Evolutionary conservation across 2,888 invertebrate species (phyloP).

Genomic region (Marasmarcha lunaedactyla): DNA sequence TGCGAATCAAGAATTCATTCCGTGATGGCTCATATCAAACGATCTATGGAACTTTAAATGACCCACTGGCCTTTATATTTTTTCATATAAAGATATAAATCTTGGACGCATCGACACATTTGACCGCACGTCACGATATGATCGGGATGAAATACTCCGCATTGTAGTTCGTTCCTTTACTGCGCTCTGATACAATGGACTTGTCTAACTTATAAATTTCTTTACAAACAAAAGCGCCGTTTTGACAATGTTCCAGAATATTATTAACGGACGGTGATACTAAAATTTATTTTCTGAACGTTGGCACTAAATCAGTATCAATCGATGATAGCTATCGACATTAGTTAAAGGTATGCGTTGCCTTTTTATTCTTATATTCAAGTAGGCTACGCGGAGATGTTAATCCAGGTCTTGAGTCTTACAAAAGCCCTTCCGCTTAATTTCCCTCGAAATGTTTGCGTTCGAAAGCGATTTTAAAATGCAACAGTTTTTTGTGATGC

Average conservation of each 20-base stretch:
- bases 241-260: slow-evolving; percentile 55
- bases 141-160: slow-evolving; percentile 51
- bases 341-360: not conserved
- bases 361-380: not conserved
- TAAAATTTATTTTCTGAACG: slow-evolving; percentile 52
- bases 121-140: slow-evolving; percentile 63
- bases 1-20: no score
- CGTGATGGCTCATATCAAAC: no score
- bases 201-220: slow-evolving; percentile 65
- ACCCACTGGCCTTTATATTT: slow-evolving; percentile 26
- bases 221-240: slow-evolving; percentile 64
- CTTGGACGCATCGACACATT: slow-evolving; percentile 62
- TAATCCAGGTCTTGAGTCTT: not conserved
- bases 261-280: slow-evolving; percentile 41
- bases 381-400: not conserved
- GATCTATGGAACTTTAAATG: slow-evolving; percentile 12
- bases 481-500: slow-evolving; percentile 56
- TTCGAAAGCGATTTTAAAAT: slow-evolving; percentile 65
- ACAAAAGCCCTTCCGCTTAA: slow-evolving; percentile 38
- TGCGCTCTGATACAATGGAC: slow-evolving; percentile 42
- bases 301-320: slow-evolving; percentile 56
- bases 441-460: slow-evolving; percentile 60
- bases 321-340: slow-evolving; percentile 24
- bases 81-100: slow-evolving; percentile 41
- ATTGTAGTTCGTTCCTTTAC: slow-evolving; percentile 40